Base-by-base conservation (phyloP, 2,888 invertebrate genomes). In the Drosophila parthenogenetica region DNA sequence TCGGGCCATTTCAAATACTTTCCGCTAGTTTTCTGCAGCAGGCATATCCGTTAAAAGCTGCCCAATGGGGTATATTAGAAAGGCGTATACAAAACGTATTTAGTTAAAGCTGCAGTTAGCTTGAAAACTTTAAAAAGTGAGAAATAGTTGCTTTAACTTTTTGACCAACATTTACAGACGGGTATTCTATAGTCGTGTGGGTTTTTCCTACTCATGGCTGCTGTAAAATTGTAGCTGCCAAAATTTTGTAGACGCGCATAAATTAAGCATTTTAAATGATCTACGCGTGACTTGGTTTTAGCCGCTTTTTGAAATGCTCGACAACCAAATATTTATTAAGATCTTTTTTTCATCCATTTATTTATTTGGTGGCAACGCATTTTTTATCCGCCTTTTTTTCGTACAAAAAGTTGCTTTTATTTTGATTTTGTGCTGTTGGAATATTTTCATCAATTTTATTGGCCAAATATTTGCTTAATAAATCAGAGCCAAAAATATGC, bases 391-490 rank as follows among this genome's bases (percentile, higher is more conserved):
- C n/a, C n/a, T n/a, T 13, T 35, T 35, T 10, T 35, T 10, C 32
- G 40, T 48, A 16, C 39, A 17, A 59, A 49, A 50, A 42, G 2
- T 57, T 62, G 50, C 49, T 73, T 61, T 39, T 42, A 50, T 50
- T 67, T 51, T 48, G 48, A 25, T 25, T 2, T 5, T 25, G 13
- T 51, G 62, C 46, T 22, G 25, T 58, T 51, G 54, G 19, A 57
- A 73, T 37, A 57, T 77, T 70, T 75, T 68, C 65, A 64, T 82
- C 78, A 87, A 80, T 81, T 80, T 77, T 60, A 67, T 85, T 81
- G 67, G 61, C 39, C 81, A 82, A 85, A 82, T 87, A 73, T 87
- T 82, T 81, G 79, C 48, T 50, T 54, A 62, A 87, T 87, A 85
- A 81, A 87, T 81, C 82, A 73, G 63, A 25, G 29, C 22, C 32